Evolutionary conservation across 2,797 vertebrate genomes (phyloP), one percentile per base, ranked within the genome.

Genomic region (Mus minutoides): DNA sequence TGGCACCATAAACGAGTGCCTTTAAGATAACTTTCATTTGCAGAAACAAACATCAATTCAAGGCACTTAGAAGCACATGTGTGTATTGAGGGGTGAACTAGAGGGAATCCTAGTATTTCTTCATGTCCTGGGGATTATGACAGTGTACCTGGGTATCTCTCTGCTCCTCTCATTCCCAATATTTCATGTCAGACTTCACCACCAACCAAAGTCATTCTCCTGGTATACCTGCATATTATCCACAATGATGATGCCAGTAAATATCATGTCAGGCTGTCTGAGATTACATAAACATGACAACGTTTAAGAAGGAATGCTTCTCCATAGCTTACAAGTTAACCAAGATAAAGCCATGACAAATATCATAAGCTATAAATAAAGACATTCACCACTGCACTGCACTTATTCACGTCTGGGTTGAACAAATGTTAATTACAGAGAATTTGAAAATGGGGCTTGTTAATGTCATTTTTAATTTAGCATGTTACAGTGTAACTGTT

Each of bases 381-480:
- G 97, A 97, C 79, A 98, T 97, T 95, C 95, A 95, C 71, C 90
- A 89, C 92, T 96, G 92, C 86, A 94, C 94, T 94, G 77, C 31
- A 96, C 94, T 97, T 97, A 98, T 96, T 98, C 98, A 97, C 98
- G 98, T 98, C 96, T 62, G 95, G 97, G 97, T 95, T 98, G 98
- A 98, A 98, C 98, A 98, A 98, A 98, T 98, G 98, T 98, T 99
- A 99, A 99, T 98, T 98, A 98, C 87, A 97, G 83, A 98, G 98
- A 97, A 98, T 98, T 98, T 98, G 98, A 98, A 98, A 98, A 98
- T 98, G 97, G 92, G 95, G 97, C 98, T 98, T 98, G 98, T 98
- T 98, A 98, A 98, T 98, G 98, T 98, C 98, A 98, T 98, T 98
- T 98, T 98, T 98, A 98, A 99, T 99, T 98, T 99, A 98, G 98